phyloP scores from a whole-genome alignment of 2,888 invertebrate species.

The Ormyrus nitidulus region DNA sequence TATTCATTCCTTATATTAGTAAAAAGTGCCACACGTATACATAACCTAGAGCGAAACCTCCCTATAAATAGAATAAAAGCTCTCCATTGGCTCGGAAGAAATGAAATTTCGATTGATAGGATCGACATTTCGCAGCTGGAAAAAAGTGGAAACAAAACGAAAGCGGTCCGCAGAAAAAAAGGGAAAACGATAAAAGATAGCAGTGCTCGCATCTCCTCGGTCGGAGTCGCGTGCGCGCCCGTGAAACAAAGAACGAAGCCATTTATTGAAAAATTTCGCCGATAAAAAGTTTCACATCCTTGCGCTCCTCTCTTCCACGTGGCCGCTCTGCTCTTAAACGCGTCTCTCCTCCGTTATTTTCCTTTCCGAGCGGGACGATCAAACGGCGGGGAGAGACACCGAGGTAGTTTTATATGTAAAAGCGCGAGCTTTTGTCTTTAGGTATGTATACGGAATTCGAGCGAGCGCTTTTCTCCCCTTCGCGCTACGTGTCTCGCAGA shows the following conservation, averaged over 20 bases:
- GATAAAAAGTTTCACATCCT: constrained; percentile 42
- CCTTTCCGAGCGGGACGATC: constrained; percentile 18
- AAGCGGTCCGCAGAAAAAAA: neutral
- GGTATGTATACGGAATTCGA: constrained; percentile 40
- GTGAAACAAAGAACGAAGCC: constrained; percentile 45
- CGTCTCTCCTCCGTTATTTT: neutral
- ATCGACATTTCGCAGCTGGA: constrained; percentile 17
- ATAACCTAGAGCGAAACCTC: no score
- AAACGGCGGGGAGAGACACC: constrained; percentile 28
- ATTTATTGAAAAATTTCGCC: constrained; percentile 49
- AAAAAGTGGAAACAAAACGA: neutral
- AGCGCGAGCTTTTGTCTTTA: constrained; percentile 48
- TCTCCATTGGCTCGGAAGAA: neutral
- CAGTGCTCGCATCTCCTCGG: neutral
- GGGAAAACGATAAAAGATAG: constrained; percentile 13
- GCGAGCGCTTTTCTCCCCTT: neutral
- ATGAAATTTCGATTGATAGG: constrained; percentile 12
- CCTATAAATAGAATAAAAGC: constrained; percentile 18
- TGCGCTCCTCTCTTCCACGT: constrained; percentile 7
- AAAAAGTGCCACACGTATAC: neutral
- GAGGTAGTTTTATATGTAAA: neutral
- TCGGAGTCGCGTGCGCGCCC: neutral
- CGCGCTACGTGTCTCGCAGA: constrained; percentile 42
- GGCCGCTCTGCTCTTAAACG: constrained; percentile 10
- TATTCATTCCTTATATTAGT: no score